Base-by-base conservation (phyloP, 2,113 vertebrate genomes). In the Lophotis ruficrista region DNA sequence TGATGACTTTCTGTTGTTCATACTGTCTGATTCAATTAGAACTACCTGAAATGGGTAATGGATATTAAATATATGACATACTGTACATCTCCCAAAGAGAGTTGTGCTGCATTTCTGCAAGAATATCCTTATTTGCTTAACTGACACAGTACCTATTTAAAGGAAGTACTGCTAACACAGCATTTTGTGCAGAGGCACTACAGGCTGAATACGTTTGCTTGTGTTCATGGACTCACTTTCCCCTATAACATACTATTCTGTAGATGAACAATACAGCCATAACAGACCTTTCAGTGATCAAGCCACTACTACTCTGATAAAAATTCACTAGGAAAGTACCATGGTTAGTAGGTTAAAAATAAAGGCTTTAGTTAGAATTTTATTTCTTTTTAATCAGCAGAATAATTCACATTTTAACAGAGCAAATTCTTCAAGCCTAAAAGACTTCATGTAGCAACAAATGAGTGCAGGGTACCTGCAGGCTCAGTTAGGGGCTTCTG, bases 1-100 rank as follows among this genome's bases (percentile, higher is more conserved):
- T 94, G 92, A 96, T 96, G 77, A 94, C 75, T 96, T 96, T 94
- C 92, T 96, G 89, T 88, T 97, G 35, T 53, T 83, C 41, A 50
- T 37, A 53, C 12, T 41, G 58, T 30, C n/a, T 82, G 45, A 95
- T 76, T 87, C 47, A 76, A 93, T 79, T 81, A 92, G n/a, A 88
- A 85, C 75, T 65, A 78, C 75, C 25, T 53, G 77, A 87, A 89
- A 76, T 12, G 66, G 23, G 13, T 66, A 85, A 65, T 24, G 33
- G 43, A 75, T 73, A 54, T 82, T 69, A 89, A 58, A 80, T 30
- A 85, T 9, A 14, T 43, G 60, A 75, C 51, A 87, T n/a, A 76
- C 43, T 37, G 14, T 37, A 72, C 10, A 27, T 18, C 30, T 70
- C 12, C 15, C 25, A 38, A 82, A 51, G 71, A 57, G 6, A 78